Conservation (phyloP, 2,113 vertebrate species). For the Tauraco erythrolophus region DNA sequence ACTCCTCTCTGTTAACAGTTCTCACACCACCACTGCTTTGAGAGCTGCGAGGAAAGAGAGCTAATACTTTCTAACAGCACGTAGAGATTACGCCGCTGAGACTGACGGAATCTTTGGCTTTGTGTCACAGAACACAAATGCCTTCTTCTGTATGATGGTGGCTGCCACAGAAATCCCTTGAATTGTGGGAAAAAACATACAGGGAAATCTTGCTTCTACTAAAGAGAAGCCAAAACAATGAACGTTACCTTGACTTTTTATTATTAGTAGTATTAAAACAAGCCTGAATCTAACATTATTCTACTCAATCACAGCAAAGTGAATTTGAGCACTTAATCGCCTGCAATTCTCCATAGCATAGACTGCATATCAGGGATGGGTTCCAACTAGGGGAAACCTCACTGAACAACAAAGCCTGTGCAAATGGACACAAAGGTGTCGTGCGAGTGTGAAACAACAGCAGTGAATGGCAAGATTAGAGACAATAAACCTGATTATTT, state of each 20-base stretch:
- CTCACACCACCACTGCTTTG: background rate
- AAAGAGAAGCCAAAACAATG: background rate
- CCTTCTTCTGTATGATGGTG: background rate
- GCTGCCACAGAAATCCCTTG: background rate
- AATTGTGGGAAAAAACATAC: background rate
- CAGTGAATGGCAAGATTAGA: background rate
- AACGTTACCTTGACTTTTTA: background rate
- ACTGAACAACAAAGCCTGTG: background rate
- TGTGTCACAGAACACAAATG: background rate
- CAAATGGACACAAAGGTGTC: rapidly evolving
- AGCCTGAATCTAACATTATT: background rate
- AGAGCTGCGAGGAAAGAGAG: background rate
- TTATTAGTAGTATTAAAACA: background rate
- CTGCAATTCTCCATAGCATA: background rate
- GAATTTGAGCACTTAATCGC: background rate
- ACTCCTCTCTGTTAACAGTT: background rate
- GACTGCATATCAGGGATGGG: rapidly evolving
- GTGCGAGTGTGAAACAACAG: rapidly evolving
- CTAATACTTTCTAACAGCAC: background rate
- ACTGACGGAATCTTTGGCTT: background rate
- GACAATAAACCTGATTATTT: background rate
- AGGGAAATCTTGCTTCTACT: background rate
- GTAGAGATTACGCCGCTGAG: background rate
- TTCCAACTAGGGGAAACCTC: background rate
- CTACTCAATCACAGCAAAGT: background rate